Evolutionary conservation across 2,113 vertebrate genomes (phyloP), one percentile per base, ranked within the genome.

Genomic region (Phycodurus eques): DNA sequence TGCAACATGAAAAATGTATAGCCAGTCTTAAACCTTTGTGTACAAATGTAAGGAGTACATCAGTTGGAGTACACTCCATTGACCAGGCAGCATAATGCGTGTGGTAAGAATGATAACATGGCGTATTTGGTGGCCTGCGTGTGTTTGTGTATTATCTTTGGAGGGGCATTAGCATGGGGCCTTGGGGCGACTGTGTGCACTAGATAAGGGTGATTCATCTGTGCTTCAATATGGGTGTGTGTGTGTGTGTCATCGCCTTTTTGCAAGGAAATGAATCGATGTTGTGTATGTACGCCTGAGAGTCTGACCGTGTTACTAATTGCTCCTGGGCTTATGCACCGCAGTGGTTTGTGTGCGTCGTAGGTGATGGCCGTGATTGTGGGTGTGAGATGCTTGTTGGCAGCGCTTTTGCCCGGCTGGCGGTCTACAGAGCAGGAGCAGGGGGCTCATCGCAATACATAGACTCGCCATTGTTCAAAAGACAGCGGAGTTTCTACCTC

Each of bases 201-300:
- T 80, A 92, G 93, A 93, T 93, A 93, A 93, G 90, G 74, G 75
- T 90, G 84, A 85, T 85, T 90, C 84, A 90, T 88, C 85, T 79
- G 78, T 80, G 81, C 83, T 83, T 86, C 83, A 87, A 78, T 27
- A 67, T 78, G 78, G 75, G 77, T 71, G 69, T 66, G 78, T 71
- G 77, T 51, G 71, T 70, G 71, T 70, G 54, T 53, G 54, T 67
- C 65, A 47, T 66, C 8, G 44, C n/a, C 8, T 66, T 65, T 84
- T 77, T 43, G 22, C 71, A 85, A 69, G 73, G 78, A 70, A 72
- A 70, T 79, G 73, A 72, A 59, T 80, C 76, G 59, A 66, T 83
- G 79, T 79, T 67, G 68, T 22, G 74, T 66, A 51, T 22, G 44
- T 70, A 27, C 49, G 4, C 57, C 65, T 59, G 59, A 78, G 71